These are phyloP conservation scores for Hirudo medicinalis DNA, from an alignment of 1,140 invertebrate genomes.

Conservation along the genomic window DNA sequence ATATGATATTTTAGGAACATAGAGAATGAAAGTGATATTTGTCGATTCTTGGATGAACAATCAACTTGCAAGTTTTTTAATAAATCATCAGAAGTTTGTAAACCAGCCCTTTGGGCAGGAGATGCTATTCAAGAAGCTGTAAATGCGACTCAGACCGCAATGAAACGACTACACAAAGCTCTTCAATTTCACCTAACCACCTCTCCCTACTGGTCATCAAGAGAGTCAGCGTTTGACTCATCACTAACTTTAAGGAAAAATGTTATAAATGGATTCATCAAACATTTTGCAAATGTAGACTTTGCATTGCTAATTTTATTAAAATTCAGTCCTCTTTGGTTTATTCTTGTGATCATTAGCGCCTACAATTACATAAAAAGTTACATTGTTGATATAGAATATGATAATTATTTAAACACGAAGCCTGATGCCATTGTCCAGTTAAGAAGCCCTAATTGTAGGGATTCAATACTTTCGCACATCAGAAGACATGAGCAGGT, in stretches of 20 bases:
- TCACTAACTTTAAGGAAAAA: neutral
- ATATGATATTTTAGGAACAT: no score
- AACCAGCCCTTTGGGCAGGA: neutral
- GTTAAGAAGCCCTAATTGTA: neutral
- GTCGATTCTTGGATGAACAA: neutral
- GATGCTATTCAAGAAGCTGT: conserved; percentile 4
- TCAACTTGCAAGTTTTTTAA: neutral
- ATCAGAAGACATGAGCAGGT: neutral
- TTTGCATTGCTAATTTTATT: neutral
- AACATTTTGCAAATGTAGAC: neutral
- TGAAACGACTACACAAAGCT: neutral
- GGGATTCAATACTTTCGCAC: neutral
- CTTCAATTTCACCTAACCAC: neutral
- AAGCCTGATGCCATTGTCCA: neutral
- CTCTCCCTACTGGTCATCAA: neutral
- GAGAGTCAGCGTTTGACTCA: no score
- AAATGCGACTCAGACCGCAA: neutral
- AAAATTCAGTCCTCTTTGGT: no score
- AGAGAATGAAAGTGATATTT: no score
- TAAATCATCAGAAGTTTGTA: neutral
- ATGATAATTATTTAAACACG: conserved; percentile 4
- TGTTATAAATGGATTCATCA: neutral
- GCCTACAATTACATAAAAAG: conserved; percentile 1
- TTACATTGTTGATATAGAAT: neutral
- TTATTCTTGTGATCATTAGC: neutral